A percentile compares a stretch with the other conserved stretches of the same genome.
These are phyloP conservation scores for Andrena camellia DNA, from an alignment of 2,888 invertebrate species.

Conservation along the genomic window DNA sequence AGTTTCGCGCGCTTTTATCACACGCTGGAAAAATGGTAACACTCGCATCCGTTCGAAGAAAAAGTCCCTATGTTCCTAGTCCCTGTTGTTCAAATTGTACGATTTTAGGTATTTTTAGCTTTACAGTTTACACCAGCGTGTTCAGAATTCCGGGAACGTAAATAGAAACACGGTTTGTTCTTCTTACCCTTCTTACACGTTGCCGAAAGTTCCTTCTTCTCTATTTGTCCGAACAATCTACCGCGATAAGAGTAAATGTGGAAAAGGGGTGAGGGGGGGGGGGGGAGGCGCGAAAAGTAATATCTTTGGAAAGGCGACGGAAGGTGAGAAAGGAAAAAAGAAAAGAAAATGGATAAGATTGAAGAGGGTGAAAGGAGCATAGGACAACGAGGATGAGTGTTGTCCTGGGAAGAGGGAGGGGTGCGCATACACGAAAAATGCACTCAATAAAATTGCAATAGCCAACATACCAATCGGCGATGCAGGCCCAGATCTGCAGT, in stretches of 20 bases:
- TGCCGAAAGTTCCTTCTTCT: background rate
- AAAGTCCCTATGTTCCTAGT: background rate
- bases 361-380: background rate
- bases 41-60: background rate
- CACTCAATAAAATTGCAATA: slow-evolving; percentile 15
- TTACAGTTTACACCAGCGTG: too few species aligned
- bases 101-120: too few species aligned
- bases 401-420: background rate
- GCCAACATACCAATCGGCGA: slow-evolving; percentile 11
- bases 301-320: background rate
- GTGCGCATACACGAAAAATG: slow-evolving; percentile 7
- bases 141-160: too few species aligned
- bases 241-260: background rate
- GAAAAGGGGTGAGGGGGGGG: background rate
- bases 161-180: too few species aligned
- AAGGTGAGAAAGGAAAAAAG: background rate
- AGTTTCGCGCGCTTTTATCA: background rate
- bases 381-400: slow-evolving; percentile 4
- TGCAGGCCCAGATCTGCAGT: slow-evolving; percentile 1
- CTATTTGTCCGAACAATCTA: background rate
- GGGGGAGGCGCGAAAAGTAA: background rate
- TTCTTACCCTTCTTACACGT: too few species aligned
- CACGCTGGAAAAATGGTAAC: background rate
- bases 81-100: background rate
- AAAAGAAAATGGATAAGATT: background rate